Conservation (phyloP, 2,797 vertebrate species). For the Mycteria americana region DNA sequence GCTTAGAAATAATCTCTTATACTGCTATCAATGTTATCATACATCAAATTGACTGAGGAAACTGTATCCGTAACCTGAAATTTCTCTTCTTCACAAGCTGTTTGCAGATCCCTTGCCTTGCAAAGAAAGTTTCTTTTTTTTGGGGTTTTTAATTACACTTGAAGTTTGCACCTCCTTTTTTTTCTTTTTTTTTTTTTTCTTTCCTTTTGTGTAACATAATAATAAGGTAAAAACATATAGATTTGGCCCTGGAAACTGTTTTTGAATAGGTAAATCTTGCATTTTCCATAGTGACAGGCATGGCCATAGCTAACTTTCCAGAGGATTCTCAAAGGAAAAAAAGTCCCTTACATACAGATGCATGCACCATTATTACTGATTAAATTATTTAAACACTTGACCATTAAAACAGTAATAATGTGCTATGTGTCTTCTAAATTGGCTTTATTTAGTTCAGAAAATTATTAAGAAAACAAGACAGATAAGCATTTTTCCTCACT, state of each 20-base stretch:
- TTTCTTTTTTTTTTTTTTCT: rapidly evolving
- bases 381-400: background rate
- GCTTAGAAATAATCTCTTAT: background rate
- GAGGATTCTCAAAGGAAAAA: background rate
- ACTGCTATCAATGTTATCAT: background rate
- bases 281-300: background rate
- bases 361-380: background rate
- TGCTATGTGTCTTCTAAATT: background rate
- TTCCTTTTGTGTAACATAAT: background rate
- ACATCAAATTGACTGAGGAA: background rate
- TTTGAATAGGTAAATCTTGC: background rate
- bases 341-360: background rate
- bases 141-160: background rate
- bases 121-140: background rate
- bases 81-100: background rate
- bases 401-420: background rate
- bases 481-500: background rate
- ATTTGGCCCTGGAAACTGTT: background rate
- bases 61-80: background rate
- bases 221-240: background rate
- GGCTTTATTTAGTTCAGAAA: background rate
- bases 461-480: background rate
- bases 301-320: background rate
- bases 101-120: background rate
- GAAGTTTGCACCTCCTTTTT: rapidly evolving